Evolutionary conservation across 2,888 invertebrate species (phyloP).

Genomic region (Lithosia quadra): DNA sequence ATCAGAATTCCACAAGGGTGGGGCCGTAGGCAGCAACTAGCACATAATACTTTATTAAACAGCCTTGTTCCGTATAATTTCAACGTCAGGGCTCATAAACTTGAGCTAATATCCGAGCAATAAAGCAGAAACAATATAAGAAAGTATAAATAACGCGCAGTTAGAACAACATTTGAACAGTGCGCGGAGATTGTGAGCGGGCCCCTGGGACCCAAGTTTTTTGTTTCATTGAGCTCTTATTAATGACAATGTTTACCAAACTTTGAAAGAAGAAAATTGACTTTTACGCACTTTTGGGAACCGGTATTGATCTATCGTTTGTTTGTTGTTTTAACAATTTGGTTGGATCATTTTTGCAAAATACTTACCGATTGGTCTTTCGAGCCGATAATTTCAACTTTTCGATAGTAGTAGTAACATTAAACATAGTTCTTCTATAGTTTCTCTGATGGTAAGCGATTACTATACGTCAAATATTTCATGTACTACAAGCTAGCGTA

Average conservation of each 20-base stretch:
- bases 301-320: neutral
- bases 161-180: constrained; percentile 24
- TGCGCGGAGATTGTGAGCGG: constrained; percentile 22
- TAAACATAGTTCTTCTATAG: neutral
- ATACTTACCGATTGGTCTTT: neutral
- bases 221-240: constrained; percentile 25
- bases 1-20: too few species aligned
- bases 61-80: neutral
- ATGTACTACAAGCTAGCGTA: too few species aligned
- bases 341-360: too few species aligned
- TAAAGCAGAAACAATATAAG: constrained; percentile 19
- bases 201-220: constrained; percentile 20
- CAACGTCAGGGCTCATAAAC: neutral
- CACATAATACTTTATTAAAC: constrained; percentile 1
- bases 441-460: neutral
- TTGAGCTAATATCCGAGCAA: constrained; percentile 7
- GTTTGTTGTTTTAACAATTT: neutral
- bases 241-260: constrained; percentile 25
- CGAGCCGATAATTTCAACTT: neutral
- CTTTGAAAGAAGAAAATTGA: neutral
- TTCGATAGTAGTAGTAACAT: neutral
- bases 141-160: constrained; percentile 24
- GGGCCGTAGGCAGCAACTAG: too few species aligned
- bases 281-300: neutral
- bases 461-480: neutral